These are phyloP conservation scores for Corythornis madagascariensis DNA, from an alignment of 2,113 vertebrate species.

Conservation along the genomic window DNA sequence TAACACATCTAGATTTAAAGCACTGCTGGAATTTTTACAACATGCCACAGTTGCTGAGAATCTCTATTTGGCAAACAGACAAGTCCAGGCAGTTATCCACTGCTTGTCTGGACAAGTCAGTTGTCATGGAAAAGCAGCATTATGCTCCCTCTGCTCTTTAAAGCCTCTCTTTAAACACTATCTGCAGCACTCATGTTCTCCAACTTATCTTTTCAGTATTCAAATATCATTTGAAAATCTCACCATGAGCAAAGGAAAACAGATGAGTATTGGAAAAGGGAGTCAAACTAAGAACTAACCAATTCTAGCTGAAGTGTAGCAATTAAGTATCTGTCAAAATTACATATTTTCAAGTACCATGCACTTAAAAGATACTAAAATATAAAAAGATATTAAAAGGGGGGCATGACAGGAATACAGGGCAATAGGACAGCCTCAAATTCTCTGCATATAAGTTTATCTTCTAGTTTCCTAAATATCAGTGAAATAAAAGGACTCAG, in stretches of 20 bases:
- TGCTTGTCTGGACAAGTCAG: constrained; percentile 46
- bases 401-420: not conserved
- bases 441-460: not conserved
- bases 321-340: not conserved
- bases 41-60: not conserved
- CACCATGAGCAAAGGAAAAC: not conserved
- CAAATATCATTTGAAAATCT: not conserved
- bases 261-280: not conserved
- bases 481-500: too few species aligned
- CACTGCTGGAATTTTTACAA: constrained; percentile 32
- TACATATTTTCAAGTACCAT: not conserved
- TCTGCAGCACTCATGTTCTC: not conserved
- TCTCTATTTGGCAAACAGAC: not conserved
- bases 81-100: constrained; percentile 50
- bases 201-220: not conserved
- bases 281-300: not conserved
- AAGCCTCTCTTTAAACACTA: not conserved
- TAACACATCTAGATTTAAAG: not conserved
- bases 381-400: not conserved
- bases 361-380: not conserved
- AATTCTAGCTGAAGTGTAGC: not conserved
- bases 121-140: constrained; percentile 51
- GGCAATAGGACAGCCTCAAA: rapidly evolving
- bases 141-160: not conserved
- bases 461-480: not conserved